Conservation (phyloP, 2,888 invertebrate genomes). For the Tubulanus polymorphus region DNA sequence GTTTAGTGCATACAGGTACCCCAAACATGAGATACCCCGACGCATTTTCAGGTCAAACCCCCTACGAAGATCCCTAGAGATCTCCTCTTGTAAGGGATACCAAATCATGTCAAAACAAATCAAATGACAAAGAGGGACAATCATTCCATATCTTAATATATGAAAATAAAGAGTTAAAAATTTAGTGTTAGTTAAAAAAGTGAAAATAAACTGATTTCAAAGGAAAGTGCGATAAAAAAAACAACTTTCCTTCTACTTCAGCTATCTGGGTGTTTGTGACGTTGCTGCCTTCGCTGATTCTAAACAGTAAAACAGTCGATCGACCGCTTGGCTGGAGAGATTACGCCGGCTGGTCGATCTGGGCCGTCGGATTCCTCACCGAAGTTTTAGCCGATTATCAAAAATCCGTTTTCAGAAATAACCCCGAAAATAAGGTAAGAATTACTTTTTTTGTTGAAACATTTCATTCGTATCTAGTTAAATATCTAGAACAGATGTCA, state of each 20-base stretch:
- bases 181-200: not conserved
- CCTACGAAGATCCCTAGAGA: too few relatives aligned
- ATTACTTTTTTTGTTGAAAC: too few relatives aligned
- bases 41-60: too few relatives aligned
- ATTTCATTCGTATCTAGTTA: too few relatives aligned
- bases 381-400: slow-evolving; percentile 46
- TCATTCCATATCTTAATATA: too few relatives aligned
- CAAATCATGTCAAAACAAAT: too few relatives aligned
- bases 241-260: slow-evolving; percentile 26
- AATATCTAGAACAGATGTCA: too few relatives aligned
- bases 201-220: not conserved
- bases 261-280: slow-evolving; percentile 53
- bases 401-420: slow-evolving; percentile 38
- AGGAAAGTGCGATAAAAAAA: not conserved
- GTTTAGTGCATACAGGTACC: too few relatives aligned
- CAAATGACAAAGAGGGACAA: too few relatives aligned
- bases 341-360: slow-evolving; percentile 51
- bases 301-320: slow-evolving; percentile 41
- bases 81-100: too few relatives aligned
- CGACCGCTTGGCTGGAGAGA: slow-evolving; percentile 38
- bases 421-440: slow-evolving; percentile 44
- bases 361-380: slow-evolving; percentile 42
- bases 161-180: too few relatives aligned
- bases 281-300: slow-evolving; percentile 47
- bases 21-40: too few relatives aligned